phyloP scores from a whole-genome alignment of 2,113 vertebrate genomes.

The Heptranchias perlo region DNA sequence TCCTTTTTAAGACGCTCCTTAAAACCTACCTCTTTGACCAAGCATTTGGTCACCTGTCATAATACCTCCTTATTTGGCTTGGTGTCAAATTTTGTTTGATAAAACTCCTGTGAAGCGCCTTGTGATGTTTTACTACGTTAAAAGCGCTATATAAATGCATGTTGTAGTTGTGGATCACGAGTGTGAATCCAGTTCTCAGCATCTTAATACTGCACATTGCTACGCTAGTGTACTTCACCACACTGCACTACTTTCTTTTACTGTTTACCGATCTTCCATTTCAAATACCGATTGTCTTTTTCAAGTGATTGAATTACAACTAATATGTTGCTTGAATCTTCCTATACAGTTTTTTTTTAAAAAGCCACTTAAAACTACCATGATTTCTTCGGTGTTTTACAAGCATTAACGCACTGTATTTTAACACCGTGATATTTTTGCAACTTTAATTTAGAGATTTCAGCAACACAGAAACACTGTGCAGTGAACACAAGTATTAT shows the following conservation, averaged over 20 bases:
- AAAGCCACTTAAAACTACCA: neutral
- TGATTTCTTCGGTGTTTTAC: neutral
- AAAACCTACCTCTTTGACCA: no score
- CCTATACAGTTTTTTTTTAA: neutral
- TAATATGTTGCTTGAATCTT: neutral
- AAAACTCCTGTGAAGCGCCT: no score
- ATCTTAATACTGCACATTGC: neutral
- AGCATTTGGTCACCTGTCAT: no score
- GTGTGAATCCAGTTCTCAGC: neutral
- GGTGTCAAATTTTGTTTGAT: no score
- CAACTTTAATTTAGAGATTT: conserved; percentile 71
- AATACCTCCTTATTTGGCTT: no score
- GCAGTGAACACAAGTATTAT: conserved; percentile 96
- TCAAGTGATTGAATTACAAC: neutral
- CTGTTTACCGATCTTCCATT: neutral
- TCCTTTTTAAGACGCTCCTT: no score
- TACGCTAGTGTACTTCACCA: neutral
- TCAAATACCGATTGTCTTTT: neutral
- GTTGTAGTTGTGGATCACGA: no score
- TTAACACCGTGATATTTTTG: neutral
- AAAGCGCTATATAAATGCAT: no score
- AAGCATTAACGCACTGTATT: neutral
- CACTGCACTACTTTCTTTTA: no score
- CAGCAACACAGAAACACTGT: conserved; percentile 96
- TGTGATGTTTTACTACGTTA: no score